Base-by-base conservation (phyloP, 2,888 invertebrate genomes). In the Polymixis lichenea region DNA sequence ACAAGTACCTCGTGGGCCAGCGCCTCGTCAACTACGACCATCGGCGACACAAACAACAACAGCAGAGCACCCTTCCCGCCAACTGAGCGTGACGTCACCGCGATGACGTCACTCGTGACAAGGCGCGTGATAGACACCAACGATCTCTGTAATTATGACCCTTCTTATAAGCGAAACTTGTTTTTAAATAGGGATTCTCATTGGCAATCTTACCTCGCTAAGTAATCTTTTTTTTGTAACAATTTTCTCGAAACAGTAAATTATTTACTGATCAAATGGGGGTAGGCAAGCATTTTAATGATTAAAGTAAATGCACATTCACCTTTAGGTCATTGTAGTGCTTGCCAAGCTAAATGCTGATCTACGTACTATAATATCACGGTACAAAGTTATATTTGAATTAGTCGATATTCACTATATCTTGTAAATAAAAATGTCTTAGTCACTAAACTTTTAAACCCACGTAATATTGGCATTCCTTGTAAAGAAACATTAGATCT, bases 1-100 rank as follows among this genome's bases (percentile, higher is more conserved):
- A 99, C 96, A 99, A 99, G 96, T 99, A 99, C 96, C 97, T 99
- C 68, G 99, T 99, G 22, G 99, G 99, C 0, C 98, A 99, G 90
- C 97, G 99, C 86, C 97, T 99, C 86, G 99, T 99, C 49, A 99
- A 99, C 97, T 99, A 99, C 96, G 99, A 99, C 93, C 98, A 98
- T 92, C 97, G 98, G 86, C 97, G 97, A 88, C 97, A 97, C 86
- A 98, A 97, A 90, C 95, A 93, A 90, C 95, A 93, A 89, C 95
- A 92, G 53, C 93, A 91, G 72, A 90, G 85, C 86, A 88, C 91
- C 32, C 90, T 92, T 53, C 77, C 92, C 72, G 83, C 92, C 78
- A 94, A 95, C 91, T 94, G 92, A 94, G 75, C 49, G 73, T 72
- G 82, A 83, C 85, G 82, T 80, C 68, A 78, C n/a, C 62, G 8